Percentiles rank a stretch among this genome's conserved stretches.
Evolutionary conservation across 1,140 invertebrate species (phyloP).

Genomic region (Apis florea): DNA sequence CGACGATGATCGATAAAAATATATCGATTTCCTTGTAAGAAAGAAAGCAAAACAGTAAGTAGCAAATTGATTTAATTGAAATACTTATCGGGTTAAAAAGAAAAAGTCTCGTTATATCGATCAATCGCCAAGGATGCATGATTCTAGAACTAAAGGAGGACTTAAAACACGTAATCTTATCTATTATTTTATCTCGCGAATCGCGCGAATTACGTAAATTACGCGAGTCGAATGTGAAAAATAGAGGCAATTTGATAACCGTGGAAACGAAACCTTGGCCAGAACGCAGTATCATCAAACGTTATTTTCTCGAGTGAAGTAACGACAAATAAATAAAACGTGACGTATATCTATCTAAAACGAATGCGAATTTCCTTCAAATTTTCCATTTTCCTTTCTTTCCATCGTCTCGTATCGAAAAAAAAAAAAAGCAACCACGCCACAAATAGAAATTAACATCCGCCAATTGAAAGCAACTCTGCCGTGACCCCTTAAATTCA

Average conservation of each 20-base stretch:
- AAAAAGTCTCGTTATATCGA: too few species aligned
- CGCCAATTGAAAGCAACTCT: not conserved
- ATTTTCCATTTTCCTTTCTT: not conserved
- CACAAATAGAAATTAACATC: not conserved
- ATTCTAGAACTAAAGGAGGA: too few species aligned
- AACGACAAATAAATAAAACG: too few species aligned
- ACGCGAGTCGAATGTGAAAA: too few species aligned
- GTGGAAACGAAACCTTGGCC: not conserved
- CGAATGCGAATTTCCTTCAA: not conserved
- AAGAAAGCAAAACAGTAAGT: too few species aligned
- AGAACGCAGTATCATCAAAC: not conserved
- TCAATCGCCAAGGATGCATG: too few species aligned
- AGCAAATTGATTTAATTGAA: too few species aligned
- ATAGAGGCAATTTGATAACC: not conserved
- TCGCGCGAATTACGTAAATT: not conserved
- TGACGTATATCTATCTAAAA: too few species aligned
- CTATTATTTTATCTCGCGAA: not conserved
- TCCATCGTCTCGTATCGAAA: not conserved
- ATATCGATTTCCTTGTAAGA: too few species aligned
- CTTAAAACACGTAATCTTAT: too few species aligned
- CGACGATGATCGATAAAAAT: too few species aligned
- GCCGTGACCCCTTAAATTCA: slow-evolving; percentile 9
- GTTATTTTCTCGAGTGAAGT: not conserved
- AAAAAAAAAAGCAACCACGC: not conserved
- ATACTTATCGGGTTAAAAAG: too few species aligned